phyloP scores from a whole-genome alignment of 2,797 vertebrate species.

The Urosaurus nigricauda region DNA sequence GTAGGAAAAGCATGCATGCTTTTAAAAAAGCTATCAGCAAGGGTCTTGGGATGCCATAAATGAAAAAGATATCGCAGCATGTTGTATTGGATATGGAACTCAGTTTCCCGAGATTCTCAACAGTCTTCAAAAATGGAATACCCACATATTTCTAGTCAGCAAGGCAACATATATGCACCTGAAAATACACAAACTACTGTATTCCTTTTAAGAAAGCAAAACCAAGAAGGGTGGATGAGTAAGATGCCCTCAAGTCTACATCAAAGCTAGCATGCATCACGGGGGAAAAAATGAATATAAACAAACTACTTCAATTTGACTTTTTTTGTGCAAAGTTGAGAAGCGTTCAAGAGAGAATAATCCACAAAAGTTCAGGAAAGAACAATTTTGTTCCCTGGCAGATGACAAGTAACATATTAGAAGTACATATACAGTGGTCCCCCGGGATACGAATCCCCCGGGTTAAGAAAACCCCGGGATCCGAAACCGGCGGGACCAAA shows the following conservation, averaged over 20 bases:
- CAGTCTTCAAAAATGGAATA: neutral
- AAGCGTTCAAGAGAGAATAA: neutral
- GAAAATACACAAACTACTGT: neutral
- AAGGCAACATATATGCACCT: neutral
- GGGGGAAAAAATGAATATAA: neutral
- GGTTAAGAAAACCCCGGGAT: no score
- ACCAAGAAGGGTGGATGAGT: neutral
- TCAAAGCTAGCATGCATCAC: neutral
- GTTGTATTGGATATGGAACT: neutral
- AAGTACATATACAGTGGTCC: no score
- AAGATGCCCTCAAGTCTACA: neutral
- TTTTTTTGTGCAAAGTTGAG: neutral
- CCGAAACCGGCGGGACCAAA: no score
- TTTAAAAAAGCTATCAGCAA: neutral
- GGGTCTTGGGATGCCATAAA: neutral
- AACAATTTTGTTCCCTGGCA: no score
- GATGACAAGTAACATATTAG: neutral
- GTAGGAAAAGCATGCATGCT: fast-evolving
- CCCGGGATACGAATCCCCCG: no score
- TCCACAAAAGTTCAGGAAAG: neutral
- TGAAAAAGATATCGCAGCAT: neutral
- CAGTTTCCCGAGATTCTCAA: neutral
- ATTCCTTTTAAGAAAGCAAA: neutral
- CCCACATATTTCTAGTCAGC: neutral
- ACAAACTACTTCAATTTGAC: neutral